Evolutionary conservation across 2,888 invertebrate species (phyloP).

Genomic region (Rhabditophanes sp.): DNA sequence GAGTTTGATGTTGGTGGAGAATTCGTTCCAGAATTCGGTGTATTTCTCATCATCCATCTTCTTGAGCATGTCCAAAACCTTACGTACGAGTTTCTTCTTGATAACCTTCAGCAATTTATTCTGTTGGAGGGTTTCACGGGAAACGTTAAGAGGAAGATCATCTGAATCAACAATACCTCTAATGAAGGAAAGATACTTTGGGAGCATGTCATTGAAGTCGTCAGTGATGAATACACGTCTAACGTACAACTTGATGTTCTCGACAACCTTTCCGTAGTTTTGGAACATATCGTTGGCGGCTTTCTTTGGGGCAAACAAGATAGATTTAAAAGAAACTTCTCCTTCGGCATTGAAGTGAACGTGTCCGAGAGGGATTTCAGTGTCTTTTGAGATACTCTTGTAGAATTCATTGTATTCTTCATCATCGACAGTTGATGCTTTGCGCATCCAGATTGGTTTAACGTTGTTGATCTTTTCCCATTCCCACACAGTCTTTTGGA

Average conservation of each 20-base stretch:
- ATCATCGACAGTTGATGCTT: conserved; percentile 48
- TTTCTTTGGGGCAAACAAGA: conserved; percentile 75
- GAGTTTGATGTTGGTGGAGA: conserved; percentile 85
- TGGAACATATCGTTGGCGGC: conserved; percentile 86
- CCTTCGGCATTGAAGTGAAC: conserved; percentile 96
- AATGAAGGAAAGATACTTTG: conserved; percentile 83
- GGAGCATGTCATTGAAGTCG: conserved; percentile 98
- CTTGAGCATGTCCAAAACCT: conserved; percentile 63
- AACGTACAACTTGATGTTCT: conserved; percentile 60
- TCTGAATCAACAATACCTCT: conserved; percentile 95
- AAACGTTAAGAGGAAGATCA: conserved; percentile 91
- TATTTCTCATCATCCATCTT: conserved; percentile 77
- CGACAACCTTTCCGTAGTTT: conserved; percentile 68
- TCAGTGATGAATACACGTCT: conserved; percentile 96
- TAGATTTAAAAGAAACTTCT: conserved; percentile 92
- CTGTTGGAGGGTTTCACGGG: conserved; percentile 90
- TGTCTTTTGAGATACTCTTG: conserved; percentile 68
- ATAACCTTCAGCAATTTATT: conserved; percentile 96
- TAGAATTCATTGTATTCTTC: conserved; percentile 83
- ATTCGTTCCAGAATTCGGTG: conserved; percentile 93
- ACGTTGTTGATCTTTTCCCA: conserved; percentile 90
- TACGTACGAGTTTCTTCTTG: conserved; percentile 92
- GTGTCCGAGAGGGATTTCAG: conserved; percentile 36
- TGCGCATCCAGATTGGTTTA: conserved; percentile 96
- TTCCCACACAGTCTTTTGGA: conserved; percentile 90